Evolutionary conservation across 2,113 vertebrate genomes (phyloP).

Genomic region (Syngnathus typhle): DNA sequence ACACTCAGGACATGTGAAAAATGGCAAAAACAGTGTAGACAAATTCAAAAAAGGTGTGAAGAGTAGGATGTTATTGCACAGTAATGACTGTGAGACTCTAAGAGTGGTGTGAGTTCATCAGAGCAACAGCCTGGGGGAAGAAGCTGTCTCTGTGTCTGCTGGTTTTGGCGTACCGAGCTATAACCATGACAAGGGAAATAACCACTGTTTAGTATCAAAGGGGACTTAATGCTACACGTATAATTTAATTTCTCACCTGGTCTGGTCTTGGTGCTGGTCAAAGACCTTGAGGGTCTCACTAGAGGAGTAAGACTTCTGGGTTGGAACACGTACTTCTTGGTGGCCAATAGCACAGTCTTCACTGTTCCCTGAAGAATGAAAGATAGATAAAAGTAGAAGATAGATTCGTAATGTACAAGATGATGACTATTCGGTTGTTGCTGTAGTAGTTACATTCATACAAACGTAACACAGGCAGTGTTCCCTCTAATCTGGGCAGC

Average conservation of each 20-base stretch:
- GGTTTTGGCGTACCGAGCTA: too few relatives aligned
- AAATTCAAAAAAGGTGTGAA: too few relatives aligned
- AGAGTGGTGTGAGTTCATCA: too few relatives aligned
- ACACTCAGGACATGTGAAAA: too few relatives aligned
- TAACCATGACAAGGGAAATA: background rate
- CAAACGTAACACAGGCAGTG: background rate
- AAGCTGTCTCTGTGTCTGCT: too few relatives aligned
- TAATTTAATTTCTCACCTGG: constrained; percentile 41
- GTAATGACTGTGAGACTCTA: too few relatives aligned
- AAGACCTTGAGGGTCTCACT: constrained; percentile 96
- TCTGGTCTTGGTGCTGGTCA: constrained; percentile 92
- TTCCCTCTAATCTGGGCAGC: too few relatives aligned
- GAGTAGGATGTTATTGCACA: too few relatives aligned
- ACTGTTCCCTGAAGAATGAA: constrained; percentile 78
- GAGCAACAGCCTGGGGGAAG: too few relatives aligned
- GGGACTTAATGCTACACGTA: background rate
- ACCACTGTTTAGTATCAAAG: background rate
- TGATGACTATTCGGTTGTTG: background rate
- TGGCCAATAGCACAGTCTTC: constrained; percentile 74
- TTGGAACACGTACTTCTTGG: constrained; percentile 78
- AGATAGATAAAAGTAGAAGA: background rate
- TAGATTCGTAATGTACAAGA: background rate
- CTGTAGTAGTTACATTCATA: background rate
- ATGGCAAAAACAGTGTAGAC: too few relatives aligned
- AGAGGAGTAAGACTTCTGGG: constrained; percentile 97